These are phyloP conservation scores for Coturnix japonica DNA, from an alignment of 2,113 vertebrate genomes.

Conservation along the genomic window DNA sequence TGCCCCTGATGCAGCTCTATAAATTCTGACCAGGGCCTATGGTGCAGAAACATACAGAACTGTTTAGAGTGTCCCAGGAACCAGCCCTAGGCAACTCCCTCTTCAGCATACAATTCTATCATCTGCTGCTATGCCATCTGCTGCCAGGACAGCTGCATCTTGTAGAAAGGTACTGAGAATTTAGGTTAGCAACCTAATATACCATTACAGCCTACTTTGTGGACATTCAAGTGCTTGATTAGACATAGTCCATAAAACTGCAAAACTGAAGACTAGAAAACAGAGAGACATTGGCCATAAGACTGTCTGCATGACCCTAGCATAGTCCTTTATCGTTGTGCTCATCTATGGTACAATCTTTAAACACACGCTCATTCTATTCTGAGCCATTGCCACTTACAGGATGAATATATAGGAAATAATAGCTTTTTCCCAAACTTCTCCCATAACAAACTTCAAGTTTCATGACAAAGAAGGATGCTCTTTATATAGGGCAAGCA, in stretches of 20 bases:
- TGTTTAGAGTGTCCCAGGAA: background rate
- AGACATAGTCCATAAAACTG: background rate
- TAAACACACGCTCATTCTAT: background rate
- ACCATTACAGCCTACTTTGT: background rate
- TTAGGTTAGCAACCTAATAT: background rate
- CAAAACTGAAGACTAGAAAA: background rate
- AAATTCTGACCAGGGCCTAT: background rate
- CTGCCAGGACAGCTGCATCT: background rate
- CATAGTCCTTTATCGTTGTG: background rate
- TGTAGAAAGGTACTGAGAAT: background rate
- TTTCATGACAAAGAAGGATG: background rate
- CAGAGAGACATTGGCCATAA: background rate
- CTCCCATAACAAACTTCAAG: background rate
- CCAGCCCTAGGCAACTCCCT: background rate
- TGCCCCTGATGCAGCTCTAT: background rate
- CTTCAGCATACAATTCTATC: background rate
- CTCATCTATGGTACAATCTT: background rate
- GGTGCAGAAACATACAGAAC: background rate
- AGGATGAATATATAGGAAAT: background rate
- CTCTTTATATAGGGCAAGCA: background rate
- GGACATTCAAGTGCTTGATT: background rate
- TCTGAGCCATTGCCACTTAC: background rate
- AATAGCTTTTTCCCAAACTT: background rate
- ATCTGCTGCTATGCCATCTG: background rate
- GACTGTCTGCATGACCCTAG: accelerated